Percentiles rank a stretch among this genome's conserved stretches.
Conservation (phyloP, 2,797 vertebrate species). For the Macropodus opercularis region DNA sequence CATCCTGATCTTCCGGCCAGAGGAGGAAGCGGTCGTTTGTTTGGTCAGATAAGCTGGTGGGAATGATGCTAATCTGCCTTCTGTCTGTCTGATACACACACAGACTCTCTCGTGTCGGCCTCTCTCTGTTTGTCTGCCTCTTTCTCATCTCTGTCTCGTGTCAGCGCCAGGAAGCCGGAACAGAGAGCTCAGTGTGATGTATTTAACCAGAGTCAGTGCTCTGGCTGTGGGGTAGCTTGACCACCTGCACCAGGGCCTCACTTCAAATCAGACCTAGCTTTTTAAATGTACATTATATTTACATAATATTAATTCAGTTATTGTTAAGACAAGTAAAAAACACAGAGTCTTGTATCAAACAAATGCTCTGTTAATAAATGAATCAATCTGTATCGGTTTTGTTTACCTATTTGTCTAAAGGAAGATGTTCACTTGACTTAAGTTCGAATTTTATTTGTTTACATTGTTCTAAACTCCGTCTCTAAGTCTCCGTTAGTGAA, state of each 20-base stretch:
- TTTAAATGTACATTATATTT: not conserved
- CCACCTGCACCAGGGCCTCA: conserved; percentile 33
- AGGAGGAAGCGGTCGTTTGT: conserved; percentile 75
- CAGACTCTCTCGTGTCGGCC: not conserved
- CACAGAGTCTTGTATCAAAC: not conserved
- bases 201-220: conserved; percentile 59
- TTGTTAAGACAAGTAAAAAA: not conserved
- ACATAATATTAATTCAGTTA: conserved; percentile 4
- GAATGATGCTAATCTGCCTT: conserved; percentile 55
- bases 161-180: conserved; percentile 57
- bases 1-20: conserved; percentile 50
- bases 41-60: conserved; percentile 57
- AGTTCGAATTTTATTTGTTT: conserved; percentile 1
- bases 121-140: conserved; percentile 1
- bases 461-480: conserved; percentile 19
- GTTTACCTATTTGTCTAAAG: not conserved
- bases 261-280: conserved; percentile 25
- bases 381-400: not conserved
- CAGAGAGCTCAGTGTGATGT: conserved; percentile 70
- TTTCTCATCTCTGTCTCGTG: conserved; percentile 48
- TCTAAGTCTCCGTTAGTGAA: conserved; percentile 6
- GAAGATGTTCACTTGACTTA: not conserved
- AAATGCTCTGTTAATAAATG: too few relatives aligned
- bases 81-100: conserved; percentile 31
- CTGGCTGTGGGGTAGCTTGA: conserved; percentile 38